Conservation (phyloP, 2,888 invertebrate species). For the Melinaea marsaeus region DNA sequence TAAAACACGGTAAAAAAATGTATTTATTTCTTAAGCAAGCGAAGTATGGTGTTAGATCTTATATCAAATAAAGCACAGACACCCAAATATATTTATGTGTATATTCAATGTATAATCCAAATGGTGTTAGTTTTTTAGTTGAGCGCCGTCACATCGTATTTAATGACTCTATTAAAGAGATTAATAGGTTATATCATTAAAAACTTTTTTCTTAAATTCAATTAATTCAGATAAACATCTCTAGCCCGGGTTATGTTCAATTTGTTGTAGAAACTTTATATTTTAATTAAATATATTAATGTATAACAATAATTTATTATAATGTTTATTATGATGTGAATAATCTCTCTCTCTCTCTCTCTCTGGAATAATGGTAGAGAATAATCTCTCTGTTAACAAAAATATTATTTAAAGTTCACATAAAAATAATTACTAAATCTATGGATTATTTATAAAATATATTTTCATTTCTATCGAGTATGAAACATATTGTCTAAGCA, state of each 20-base stretch:
- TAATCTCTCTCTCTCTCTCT: no score
- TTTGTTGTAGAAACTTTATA: slow-evolving; percentile 37
- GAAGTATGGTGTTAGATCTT: no score
- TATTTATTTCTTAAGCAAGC: no score
- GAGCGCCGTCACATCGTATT: slow-evolving; percentile 60
- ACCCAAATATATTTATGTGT: background rate
- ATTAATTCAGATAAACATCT: slow-evolving; percentile 68
- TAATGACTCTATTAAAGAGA: slow-evolving; percentile 77
- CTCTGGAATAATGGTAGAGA: no score
- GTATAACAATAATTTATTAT: background rate
- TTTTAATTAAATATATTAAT: slow-evolving; percentile 28
- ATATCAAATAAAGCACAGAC: slow-evolving; percentile 11
- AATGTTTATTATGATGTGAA: background rate
- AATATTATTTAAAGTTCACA: no score
- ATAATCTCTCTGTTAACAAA: no score
- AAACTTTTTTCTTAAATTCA: slow-evolving; percentile 70
- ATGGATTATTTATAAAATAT: background rate
- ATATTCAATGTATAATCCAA: slow-evolving; percentile 8
- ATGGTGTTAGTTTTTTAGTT: slow-evolving; percentile 38
- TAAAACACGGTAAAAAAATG: no score
- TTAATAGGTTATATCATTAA: slow-evolving; percentile 67
- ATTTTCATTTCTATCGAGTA: background rate
- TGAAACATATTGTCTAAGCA: slow-evolving; percentile 4
- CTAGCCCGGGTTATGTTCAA: slow-evolving; percentile 34
- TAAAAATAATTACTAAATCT: no score